Evolutionary conservation across 2,797 vertebrate species (phyloP), one percentile per base, ranked within the genome.

Genomic region (Pipistrellus pygmaeus): DNA sequence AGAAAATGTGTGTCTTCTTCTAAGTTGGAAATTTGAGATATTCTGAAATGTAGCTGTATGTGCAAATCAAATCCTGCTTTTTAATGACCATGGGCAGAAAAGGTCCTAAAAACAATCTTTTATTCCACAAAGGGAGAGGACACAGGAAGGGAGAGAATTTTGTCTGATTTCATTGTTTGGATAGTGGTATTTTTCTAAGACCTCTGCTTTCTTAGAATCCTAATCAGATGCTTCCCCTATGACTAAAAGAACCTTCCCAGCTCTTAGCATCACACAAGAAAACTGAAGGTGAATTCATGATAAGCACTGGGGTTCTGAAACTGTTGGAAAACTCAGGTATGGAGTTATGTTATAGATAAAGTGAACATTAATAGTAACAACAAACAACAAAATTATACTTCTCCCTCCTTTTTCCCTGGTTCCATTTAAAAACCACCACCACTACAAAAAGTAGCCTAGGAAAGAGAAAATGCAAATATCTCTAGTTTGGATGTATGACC

Each of bases 1-100:
- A 88, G 80, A 93, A 95, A 96, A 30, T 94, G 78, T 88, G 4
- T 93, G 6, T 92, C 64, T 94, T 94, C 68, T 96, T 94, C 85
- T 51, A 93, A 88, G 53, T 75, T 92, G 46, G 51, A 93, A 95
- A 86, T 94, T 35, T 88, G 78, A 95, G 53, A 38, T 91, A 75
- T 62, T 95, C 92, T 96, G 57, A 88, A 95, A 86, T 84, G 44
- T 32, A 85, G 25, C 78, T 93, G 38, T 6, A 93, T 72, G 32
- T 91, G 20, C 15, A 93, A 90, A 17, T 78, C 30, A 17, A 92
- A 2, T 83, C 64, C 18, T 85, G 46, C 5, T 82, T 94, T 95
- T 90, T 88, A 94, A 82, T 93, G 78, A 71, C 57, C n/a, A 81
- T 64, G 57, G 48, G 35, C 23, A 95, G 44, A 95, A 92, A 90